Percentiles rank a stretch among this genome's conserved stretches.
Conservation (phyloP, 2,797 vertebrate species). For the Buceros bicornis region DNA sequence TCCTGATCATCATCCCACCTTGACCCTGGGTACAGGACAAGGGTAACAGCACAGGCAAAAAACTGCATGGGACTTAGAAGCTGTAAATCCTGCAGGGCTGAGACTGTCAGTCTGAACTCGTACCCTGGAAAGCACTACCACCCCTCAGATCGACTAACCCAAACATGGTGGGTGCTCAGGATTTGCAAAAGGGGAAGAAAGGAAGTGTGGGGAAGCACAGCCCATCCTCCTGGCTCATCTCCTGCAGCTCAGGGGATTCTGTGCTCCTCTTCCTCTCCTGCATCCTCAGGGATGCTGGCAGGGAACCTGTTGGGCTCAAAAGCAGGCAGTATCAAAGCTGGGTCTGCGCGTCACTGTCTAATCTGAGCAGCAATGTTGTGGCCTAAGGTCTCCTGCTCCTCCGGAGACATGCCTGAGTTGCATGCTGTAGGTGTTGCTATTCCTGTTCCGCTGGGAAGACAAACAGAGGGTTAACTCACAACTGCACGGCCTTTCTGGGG, state of each 20-base stretch:
- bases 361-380: not conserved
- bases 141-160: not conserved
- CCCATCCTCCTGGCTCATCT: not conserved
- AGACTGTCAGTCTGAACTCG: not conserved
- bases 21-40: not conserved
- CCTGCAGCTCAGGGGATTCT: fast-evolving
- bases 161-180: not conserved
- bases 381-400: not conserved
- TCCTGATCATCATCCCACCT: not conserved
- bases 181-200: not conserved
- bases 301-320: not conserved
- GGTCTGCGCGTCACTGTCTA: not conserved
- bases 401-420: not conserved
- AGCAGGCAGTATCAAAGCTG: not conserved
- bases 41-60: not conserved
- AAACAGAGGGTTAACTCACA: not conserved
- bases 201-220: not conserved
- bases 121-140: not conserved
- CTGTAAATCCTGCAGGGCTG: not conserved
- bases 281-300: not conserved
- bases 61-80: not conserved
- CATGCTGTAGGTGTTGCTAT: not conserved
- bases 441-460: not conserved
- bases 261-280: not conserved
- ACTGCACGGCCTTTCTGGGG: not conserved